Base-by-base conservation (phyloP, 2,113 vertebrate species). In the Myotis lucifugus region DNA sequence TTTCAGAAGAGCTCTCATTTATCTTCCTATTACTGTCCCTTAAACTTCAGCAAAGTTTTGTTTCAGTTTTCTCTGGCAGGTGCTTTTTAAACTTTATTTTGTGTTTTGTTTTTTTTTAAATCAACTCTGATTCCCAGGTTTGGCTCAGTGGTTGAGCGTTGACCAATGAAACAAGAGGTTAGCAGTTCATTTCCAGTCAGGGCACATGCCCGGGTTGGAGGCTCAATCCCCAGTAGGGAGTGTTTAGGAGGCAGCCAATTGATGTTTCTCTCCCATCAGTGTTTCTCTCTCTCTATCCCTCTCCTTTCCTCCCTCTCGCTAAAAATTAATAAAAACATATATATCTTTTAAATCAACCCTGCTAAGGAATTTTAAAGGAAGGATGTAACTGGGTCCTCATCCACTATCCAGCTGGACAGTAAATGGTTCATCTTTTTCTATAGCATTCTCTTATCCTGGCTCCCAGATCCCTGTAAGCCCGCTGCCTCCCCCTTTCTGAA, bases 21-120 rank as follows among this genome's bases (percentile, higher is more conserved):
- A 29, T 50, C 4, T 74, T 67, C 52, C 67, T 76, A 14, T 19
- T 40, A 8, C 19, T 91, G 9, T 50, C 18, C 79, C 27, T 61
- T 52, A 52, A 90, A 90, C 4, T 17, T 90, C 10, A 61, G n/a
- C 69, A 70, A 93, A 86, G 37, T 27, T 27, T 73, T 42, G 9
- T 83, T 66, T 56, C 17, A 17, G 70, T 42, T 96, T 64, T 91
- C 48, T 46, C 10, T 19, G 64, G 25, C 17, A 91, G 70, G 19
- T 72, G 10, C 54, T 56, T 56, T 56, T 21, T 56, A 56, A 56
- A 56, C 54, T 56, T 56, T 23, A 56, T 56, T 56, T 25, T 50
- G 17, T 54, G 19, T 21, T 56, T 7, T n/a, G n/a, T n/a, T n/a
- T n/a, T 56, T 56, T 21, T 23, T 3, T 8, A 3, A 54, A 56